Evolutionary conservation across 1,140 invertebrate genomes (phyloP).

Genomic region (Spodoptera litura): DNA sequence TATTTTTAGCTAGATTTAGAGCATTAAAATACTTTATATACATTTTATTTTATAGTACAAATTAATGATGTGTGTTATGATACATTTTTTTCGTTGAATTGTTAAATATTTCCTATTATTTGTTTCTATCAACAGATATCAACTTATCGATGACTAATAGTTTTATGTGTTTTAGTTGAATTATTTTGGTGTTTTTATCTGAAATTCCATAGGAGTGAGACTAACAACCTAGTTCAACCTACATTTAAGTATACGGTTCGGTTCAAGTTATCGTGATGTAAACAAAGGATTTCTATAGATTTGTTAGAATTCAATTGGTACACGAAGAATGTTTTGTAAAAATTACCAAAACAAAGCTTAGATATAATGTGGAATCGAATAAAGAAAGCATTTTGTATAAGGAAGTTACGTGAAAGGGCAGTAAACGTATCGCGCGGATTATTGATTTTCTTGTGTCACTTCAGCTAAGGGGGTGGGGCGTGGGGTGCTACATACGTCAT

Average conservation of each 20-base stretch:
- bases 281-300: slow-evolving; percentile 11
- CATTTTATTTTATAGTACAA: not conserved
- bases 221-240: not conserved
- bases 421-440: not conserved
- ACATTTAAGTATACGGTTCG: not conserved
- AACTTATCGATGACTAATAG: slow-evolving; percentile 71
- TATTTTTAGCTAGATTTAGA: slow-evolving; percentile 34
- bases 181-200: slow-evolving; percentile 32
- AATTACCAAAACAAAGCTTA: not conserved
- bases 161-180: slow-evolving; percentile 25
- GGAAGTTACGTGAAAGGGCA: slow-evolving; percentile 7
- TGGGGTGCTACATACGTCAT: slow-evolving; percentile 66
- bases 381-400: not conserved
- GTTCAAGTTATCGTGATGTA: not conserved
- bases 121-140: slow-evolving; percentile 28
- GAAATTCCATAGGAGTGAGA: not conserved
- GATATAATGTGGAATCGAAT: not conserved
- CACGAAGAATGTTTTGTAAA: not conserved
- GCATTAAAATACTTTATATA: not conserved
- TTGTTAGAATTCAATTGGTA: not conserved
- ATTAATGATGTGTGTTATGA: not conserved
- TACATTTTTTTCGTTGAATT: not conserved
- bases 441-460: slow-evolving; percentile 80
- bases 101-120: not conserved
- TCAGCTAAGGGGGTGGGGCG: slow-evolving; percentile 53